Base-by-base conservation (phyloP, 1,140 invertebrate genomes). In the Brachionus manjavacas region DNA sequence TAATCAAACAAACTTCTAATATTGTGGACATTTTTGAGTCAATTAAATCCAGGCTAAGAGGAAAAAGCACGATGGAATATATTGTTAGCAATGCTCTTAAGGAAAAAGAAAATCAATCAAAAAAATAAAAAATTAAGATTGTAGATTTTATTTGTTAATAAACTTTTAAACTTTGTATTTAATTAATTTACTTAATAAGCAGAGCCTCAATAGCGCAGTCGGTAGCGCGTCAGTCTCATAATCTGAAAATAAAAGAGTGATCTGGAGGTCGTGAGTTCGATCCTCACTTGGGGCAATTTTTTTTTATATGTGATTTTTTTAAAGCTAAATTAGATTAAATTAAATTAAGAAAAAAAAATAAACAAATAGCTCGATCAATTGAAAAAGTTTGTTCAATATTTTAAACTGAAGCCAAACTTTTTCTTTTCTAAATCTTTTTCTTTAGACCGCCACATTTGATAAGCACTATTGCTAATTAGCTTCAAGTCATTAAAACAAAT, bases 181-280 rank as follows among this genome's bases (percentile, higher is more conserved):
- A 43, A 72, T 20, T 16, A 9, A 3, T 72, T 72, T 41, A 39
- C 43, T 41, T 20, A 72, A 16, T 72, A 9, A 20, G 31, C 39
- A 41, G 35, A 76, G 72, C 72, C 72, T 76, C 72, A 76, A 76
- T 76, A 76, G 72, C 72, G 72, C 72, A 76, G 72, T 76, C 72
- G 72, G 72, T 76, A 76, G 72, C 72, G 72, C 72, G 72, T 76
- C 72, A 76, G 72, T 76, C 72, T 76, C 72, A 76, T 76, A 76
- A 76, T 76, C 72, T 76, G 20, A 76, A 49, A 49, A 23, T 23
- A 14, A 16, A 28, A 49, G 72, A 76, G 72, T 76, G 14, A 76
- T 76, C 72, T 76, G 72, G 72, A 76, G 72, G 72, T 76, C 72
- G 72, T 76, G 72, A 76, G 72, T 76, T 76, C 72, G 72, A 76